A percentile compares a stretch with the other conserved stretches of the same genome.
These are phyloP conservation scores for Cossypha polioptera DNA, from an alignment of 2,797 vertebrate species.

Conservation along the genomic window DNA sequence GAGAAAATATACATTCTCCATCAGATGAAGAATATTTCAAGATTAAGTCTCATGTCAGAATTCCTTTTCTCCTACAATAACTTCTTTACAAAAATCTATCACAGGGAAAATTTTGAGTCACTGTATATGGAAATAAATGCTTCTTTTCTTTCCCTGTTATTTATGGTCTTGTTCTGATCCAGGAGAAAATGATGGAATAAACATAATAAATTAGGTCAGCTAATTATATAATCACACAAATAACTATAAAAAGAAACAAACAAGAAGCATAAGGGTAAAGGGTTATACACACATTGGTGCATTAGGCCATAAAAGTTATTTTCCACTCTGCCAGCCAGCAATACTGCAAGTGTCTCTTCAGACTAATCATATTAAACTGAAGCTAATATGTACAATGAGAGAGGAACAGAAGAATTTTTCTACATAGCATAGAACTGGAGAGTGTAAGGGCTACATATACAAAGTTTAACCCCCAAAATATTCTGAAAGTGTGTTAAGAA, in stretches of 20 bases:
- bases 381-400: neutral
- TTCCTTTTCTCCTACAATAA: neutral
- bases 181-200: conserved; percentile 38
- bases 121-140: neutral
- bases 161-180: conserved; percentile 13
- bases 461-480: neutral
- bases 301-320: conserved; percentile 37
- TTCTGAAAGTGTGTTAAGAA: neutral
- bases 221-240: conserved; percentile 60
- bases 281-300: neutral
- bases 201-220: conserved; percentile 26
- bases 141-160: neutral
- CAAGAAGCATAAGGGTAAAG: conserved; percentile 28
- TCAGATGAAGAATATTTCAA: conserved; percentile 10
- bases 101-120: neutral
- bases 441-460: neutral
- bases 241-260: conserved; percentile 51
- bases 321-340: conserved; percentile 9
- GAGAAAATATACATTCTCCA: neutral
- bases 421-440: neutral
- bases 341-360: neutral
- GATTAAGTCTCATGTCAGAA: neutral
- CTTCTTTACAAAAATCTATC: neutral
- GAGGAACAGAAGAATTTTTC: neutral
- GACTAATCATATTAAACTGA: neutral